Conservation (phyloP, 2,888 invertebrate genomes). For the Caenorhabditis sp. region DNA sequence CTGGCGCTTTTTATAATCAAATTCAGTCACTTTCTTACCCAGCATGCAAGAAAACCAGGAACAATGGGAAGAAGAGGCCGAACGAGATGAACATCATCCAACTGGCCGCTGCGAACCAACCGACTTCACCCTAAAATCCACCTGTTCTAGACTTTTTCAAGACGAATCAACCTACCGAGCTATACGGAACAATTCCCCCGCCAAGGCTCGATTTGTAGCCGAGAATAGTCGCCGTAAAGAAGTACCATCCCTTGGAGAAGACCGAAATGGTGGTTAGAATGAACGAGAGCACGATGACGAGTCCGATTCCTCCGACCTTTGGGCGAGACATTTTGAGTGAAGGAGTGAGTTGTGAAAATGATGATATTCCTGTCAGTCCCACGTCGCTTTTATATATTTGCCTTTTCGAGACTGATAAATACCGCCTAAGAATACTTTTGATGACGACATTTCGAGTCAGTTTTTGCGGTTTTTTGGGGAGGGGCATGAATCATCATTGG, state of each 20-base stretch:
- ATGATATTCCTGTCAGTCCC: not conserved
- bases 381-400: not conserved
- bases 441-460: slow-evolving; percentile 1
- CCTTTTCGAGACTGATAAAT: not conserved
- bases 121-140: not conserved
- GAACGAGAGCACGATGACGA: slow-evolving; percentile 10
- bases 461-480: not conserved
- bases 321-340: slow-evolving; percentile 36
- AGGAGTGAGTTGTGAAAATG: not conserved
- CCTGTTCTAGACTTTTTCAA: not conserved
- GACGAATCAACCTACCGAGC: slow-evolving; percentile 11
- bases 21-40: slow-evolving; percentile 3
- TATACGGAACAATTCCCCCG: slow-evolving; percentile 20
- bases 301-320: slow-evolving; percentile 35
- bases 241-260: slow-evolving; percentile 29
- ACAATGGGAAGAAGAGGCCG: slow-evolving; percentile 24
- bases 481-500: not conserved
- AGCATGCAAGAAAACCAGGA: slow-evolving; percentile 1
- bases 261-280: slow-evolving; percentile 12
- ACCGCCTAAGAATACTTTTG: not conserved
- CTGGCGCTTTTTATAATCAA: too few relatives aligned
- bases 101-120: slow-evolving; percentile 24
- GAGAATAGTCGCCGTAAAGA: too few relatives aligned
- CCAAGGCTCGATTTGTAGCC: not conserved
- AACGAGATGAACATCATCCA: slow-evolving; percentile 34